Evolutionary conservation across 2,888 invertebrate species (phyloP), one percentile per base, ranked within the genome.

Genomic region (Eurois occulta): DNA sequence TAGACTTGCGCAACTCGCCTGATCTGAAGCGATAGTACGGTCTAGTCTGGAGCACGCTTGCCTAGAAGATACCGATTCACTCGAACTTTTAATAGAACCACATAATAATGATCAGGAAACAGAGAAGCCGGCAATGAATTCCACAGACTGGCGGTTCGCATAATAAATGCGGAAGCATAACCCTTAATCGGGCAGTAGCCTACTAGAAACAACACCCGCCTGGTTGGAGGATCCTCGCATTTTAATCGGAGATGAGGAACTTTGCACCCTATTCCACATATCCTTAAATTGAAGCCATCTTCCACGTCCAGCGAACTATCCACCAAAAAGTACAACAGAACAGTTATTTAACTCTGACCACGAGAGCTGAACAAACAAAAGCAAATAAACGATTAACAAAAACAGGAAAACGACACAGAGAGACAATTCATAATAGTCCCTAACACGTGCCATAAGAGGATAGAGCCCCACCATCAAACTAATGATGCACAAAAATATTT

Each of bases 401-500:
- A 87, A 88, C 84, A 84, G 77, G 77, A 84, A 84, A 84, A 78
- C 41, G 35, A 65, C 82, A 79, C 78, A 81, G 70, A 78, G 78
- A 86, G 74, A 80, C 84, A 82, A 89, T 88, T 69, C 81, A 85
- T 88, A 88, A 86, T 84, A 88, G 85, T 88, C 32, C 60, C 8
- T 60, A 88, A 87, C 88, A 84, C 89, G 90, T 88, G 87, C 87
- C 87, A 89, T 90, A 87, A 83, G 85, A 88, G 89, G 82, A 88
- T 87, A 87, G 83, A 87, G 89, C 80, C 85, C 87, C 79, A 74
- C 68, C 92, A 91, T 93, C 93, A 93, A 91, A 92, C 92, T 95
- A 95, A 96, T 94, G 96, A 95, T 92, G 92, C 94, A 93, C 94
- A 95, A 96, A 96, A 96, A 96, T 96, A 95, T 95, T 96, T 96